Percentiles rank a stretch among this genome's conserved stretches.
Evolutionary conservation across 2,797 vertebrate species (phyloP).

Genomic region (Ptychobarbus kaznakovi): DNA sequence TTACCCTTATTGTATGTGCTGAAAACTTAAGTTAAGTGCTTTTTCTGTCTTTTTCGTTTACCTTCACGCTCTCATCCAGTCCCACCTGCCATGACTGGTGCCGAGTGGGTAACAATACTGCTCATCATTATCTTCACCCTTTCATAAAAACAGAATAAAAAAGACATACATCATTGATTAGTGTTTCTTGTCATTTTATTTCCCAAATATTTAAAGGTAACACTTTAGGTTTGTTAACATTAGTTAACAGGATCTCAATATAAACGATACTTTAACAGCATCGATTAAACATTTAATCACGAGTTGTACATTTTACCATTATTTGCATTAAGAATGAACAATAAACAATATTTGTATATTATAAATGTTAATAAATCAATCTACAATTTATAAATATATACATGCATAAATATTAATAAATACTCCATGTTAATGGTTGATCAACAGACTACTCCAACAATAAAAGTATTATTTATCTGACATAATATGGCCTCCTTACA

Average conservation of each 20-base stretch:
- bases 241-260: not conserved
- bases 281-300: not conserved
- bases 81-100: constrained; percentile 79
- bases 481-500: not conserved
- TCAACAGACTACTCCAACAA: not conserved
- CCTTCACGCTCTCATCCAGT: constrained; percentile 76
- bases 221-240: not conserved
- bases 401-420: not conserved
- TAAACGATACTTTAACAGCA: not conserved
- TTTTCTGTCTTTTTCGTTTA: not conserved
- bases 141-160: constrained; percentile 59
- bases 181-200: not conserved
- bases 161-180: not conserved
- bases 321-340: not conserved
- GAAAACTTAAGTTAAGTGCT: constrained; percentile 6
- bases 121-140: constrained; percentile 72
- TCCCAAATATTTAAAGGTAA: not conserved
- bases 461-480: not conserved
- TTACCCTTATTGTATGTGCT: constrained; percentile 38
- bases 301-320: not conserved
- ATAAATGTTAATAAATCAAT: not conserved
- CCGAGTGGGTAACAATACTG: constrained; percentile 72
- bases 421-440: not conserved
- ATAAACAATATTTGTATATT: not conserved
- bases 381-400: not conserved